Base-by-base conservation (phyloP, 2,797 vertebrate species). In the Acanthopagrus latus region DNA sequence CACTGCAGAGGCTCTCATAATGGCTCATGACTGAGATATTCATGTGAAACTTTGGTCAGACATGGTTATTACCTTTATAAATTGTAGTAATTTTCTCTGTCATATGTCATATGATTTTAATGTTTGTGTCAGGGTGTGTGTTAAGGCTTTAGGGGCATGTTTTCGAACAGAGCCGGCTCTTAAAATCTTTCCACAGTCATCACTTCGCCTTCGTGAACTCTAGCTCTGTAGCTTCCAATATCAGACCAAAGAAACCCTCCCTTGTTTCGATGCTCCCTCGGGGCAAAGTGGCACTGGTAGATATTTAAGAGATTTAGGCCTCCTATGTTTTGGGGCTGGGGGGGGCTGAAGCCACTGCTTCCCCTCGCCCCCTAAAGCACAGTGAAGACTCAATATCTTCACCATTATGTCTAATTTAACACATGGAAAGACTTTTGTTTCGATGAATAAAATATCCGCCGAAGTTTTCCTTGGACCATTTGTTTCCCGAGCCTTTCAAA, bases 261-360 rank as follows among this genome's bases (percentile, higher is more conserved):
- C 89, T 92, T 93, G 92, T 94, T 86, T 89, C 75, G 76, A 7
- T 63, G 74, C 81, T 86, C 85, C 93, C 91, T 84, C 56, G 10
- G 85, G 92, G 91, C 85, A 86, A 86, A 92, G 80, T 83, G 80
- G 79, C 82, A 86, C 69, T 82, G 83, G 72, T 86, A 86, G 89
- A 92, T 90, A 85, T 93, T 91, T 83, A 90, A 78, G 78, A 88
- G 85, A 92, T 88, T 89, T 87, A 90, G 86, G 89, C 88, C 85
- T 86, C 74, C 86, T 92, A 92, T 94, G 92, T 92, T 88, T 86
- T 7, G 7, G 33, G 67, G n/a, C n/a, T n/a, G 63, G 27, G 67
- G 63, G 27, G 52, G 54, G 66, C 66, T 72, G 59, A 81, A 72
- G 75, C 84, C 81, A 63, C 78, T 78, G 83, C 83, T 83, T 81